phyloP scores from a whole-genome alignment of 1,140 invertebrate species.

The Bombus confusus region DNA sequence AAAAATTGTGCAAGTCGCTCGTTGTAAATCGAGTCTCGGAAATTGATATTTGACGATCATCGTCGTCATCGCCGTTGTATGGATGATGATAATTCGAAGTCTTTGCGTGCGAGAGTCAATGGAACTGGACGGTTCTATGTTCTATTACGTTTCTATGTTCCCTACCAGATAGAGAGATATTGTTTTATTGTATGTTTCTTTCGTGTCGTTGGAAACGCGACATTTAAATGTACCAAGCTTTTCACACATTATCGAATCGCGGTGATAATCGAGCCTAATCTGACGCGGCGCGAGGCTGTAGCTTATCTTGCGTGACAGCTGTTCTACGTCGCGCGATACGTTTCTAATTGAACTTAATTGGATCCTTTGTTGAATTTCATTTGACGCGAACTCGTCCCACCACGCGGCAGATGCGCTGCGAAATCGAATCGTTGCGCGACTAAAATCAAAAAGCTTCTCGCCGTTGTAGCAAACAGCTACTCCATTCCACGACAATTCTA shows the following conservation, averaged over 20 bases:
- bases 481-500: not conserved
- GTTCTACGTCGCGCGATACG: constrained; percentile 38
- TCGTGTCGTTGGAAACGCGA: not conserved
- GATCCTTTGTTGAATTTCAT: constrained; percentile 53
- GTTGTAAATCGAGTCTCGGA: not conserved
- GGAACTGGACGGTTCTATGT: not conserved
- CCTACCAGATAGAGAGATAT: not conserved
- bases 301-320: constrained; percentile 53
- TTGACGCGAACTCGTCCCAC: constrained; percentile 21
- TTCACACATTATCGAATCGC: constrained; percentile 25
- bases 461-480: not conserved
- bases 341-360: constrained; percentile 54
- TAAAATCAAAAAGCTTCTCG: constrained; percentile 14
- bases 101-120: not conserved
- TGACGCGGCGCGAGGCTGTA: constrained; percentile 14
- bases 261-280: constrained; percentile 35
- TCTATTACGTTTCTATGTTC: not conserved
- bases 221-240: not conserved
- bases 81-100: not conserved
- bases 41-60: no score
- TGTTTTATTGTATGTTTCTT: not conserved
- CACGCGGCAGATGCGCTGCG: not conserved
- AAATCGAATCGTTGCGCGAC: constrained; percentile 20
- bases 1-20: not conserved
- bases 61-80: not conserved